phyloP scores from a whole-genome alignment of 2,797 vertebrate species.

The Oreochromis grahami region DNA sequence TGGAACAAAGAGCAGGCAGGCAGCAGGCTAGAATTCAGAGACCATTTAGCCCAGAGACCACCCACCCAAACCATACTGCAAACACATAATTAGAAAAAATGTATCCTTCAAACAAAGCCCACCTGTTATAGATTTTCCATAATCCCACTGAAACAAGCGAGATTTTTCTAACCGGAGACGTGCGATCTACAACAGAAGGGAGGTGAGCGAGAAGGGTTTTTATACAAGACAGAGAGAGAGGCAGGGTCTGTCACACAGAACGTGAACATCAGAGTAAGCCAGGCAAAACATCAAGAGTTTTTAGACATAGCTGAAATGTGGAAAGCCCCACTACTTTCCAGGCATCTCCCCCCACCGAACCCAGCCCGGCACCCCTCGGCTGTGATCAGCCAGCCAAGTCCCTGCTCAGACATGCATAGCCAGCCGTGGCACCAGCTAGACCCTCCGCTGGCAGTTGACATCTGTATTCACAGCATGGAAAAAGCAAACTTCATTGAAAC shows the following conservation, averaged over 20 bases:
- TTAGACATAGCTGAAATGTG: constrained; percentile 39
- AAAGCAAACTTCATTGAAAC: constrained; percentile 55
- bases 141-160: constrained; percentile 53
- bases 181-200: constrained; percentile 41
- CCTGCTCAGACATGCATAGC: constrained; percentile 59
- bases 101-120: constrained; percentile 61
- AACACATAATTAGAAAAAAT: constrained; percentile 66
- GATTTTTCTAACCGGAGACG: constrained; percentile 32
- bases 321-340: constrained; percentile 47
- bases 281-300: constrained; percentile 44
- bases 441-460: constrained; percentile 57
- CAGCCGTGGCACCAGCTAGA: constrained; percentile 51
- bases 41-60: constrained; percentile 34
- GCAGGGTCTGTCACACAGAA: constrained; percentile 15
- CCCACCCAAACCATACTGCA: constrained; percentile 46
- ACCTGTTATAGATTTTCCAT: constrained; percentile 71
- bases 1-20: neutral
- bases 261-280: constrained; percentile 32
- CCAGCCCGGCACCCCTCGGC: constrained; percentile 22
- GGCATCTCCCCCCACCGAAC: constrained; percentile 34
- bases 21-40: neutral
- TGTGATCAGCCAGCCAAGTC: constrained; percentile 60
- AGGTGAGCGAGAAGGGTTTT: constrained; percentile 6
- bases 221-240: neutral
- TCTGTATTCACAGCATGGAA: constrained; percentile 63